These are phyloP conservation scores for Motacilla tschutschensis DNA, from an alignment of 2,113 vertebrate species.

Conservation along the genomic window DNA sequence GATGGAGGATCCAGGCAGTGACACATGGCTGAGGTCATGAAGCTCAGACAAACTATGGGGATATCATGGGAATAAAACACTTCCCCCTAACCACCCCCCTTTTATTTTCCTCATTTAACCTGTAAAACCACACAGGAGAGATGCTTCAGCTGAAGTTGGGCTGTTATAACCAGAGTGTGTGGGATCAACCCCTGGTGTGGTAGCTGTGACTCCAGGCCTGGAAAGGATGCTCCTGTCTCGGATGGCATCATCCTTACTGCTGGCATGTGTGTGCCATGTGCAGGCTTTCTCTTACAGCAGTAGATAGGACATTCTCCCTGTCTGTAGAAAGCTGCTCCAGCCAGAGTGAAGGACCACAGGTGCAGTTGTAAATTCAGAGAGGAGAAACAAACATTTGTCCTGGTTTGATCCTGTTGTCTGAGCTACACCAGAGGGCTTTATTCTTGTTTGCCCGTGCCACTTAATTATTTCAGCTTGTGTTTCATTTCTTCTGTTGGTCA, in stretches of 20 bases:
- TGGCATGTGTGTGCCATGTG: fast-evolving
- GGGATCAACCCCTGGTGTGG: not conserved
- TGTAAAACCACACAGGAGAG: fast-evolving
- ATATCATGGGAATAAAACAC: not conserved
- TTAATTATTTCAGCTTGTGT: not conserved
- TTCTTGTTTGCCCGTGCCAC: not conserved
- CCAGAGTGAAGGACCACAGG: not conserved
- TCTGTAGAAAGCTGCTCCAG: not conserved
- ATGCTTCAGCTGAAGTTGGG: not conserved
- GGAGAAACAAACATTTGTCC: not conserved
- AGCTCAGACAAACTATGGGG: not conserved
- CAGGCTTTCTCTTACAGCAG: not conserved
- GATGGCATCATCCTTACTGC: not conserved
- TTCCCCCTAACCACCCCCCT: fast-evolving
- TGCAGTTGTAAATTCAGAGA: not conserved
- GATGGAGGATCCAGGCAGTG: not conserved
- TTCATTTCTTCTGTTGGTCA: not conserved
- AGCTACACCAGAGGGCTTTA: not conserved
- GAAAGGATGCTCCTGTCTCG: fast-evolving
- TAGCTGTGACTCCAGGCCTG: not conserved
- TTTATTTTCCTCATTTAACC: not conserved
- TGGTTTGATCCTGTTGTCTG: not conserved
- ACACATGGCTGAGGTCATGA: not conserved
- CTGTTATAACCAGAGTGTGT: not conserved
- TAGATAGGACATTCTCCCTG: not conserved